Evolutionary conservation across 2,888 invertebrate genomes (phyloP).

Genomic region (Platycheirus rosarum): DNA sequence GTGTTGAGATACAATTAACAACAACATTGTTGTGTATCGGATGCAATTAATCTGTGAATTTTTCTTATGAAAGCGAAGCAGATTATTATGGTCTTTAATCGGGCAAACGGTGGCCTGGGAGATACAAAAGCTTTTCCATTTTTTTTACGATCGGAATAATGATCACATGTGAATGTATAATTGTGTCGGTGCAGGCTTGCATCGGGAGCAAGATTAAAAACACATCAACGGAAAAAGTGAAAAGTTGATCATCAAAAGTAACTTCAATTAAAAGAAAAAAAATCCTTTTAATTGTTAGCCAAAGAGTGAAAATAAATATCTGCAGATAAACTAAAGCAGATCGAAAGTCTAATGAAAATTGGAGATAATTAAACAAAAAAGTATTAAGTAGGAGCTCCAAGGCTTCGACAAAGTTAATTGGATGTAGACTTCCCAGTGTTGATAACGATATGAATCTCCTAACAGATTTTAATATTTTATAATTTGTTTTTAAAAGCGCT

Average conservation of each 20-base stretch:
- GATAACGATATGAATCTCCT: too few relatives aligned
- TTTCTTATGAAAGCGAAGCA: slow-evolving; percentile 35
- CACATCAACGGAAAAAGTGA: slow-evolving; percentile 11
- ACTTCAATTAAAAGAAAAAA: slow-evolving; percentile 8
- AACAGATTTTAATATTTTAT: too few relatives aligned
- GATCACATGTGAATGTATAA: too few relatives aligned
- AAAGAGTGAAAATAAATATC: slow-evolving; percentile 8
- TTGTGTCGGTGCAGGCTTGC: too few relatives aligned
- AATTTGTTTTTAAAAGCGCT: too few relatives aligned
- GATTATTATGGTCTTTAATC: slow-evolving; percentile 26
- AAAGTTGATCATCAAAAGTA: slow-evolving; percentile 16
- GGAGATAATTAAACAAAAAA: too few relatives aligned
- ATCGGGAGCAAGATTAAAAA: too few relatives aligned
- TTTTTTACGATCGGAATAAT: slow-evolving; percentile 3
- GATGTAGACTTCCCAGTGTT: too few relatives aligned
- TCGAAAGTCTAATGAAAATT: slow-evolving; percentile 1
- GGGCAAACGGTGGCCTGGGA: not conserved
- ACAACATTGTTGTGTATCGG: slow-evolving; percentile 3
- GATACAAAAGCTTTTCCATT: slow-evolving; percentile 7
- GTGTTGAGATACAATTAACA: not conserved
- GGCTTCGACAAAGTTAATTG: too few relatives aligned
- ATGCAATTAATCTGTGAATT: slow-evolving; percentile 31
- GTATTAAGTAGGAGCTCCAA: too few relatives aligned
- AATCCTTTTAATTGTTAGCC: not conserved
- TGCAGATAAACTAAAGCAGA: not conserved